Conservation (phyloP, 2,888 invertebrate species). For the Agrochola lychnidis region DNA sequence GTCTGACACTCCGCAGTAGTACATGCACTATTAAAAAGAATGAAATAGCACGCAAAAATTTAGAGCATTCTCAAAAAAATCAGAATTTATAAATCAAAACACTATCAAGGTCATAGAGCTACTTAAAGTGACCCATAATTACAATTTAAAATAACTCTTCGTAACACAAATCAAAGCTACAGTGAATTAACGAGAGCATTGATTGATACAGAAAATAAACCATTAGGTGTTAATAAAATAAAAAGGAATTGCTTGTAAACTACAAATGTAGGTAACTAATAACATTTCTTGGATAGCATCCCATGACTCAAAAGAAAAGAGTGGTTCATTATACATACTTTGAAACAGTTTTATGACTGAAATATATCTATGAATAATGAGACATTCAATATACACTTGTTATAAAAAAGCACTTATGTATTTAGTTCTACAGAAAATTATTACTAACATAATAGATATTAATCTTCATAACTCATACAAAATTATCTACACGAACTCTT, state of each 20-base stretch:
- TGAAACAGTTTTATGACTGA: constrained; percentile 18
- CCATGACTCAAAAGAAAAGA: constrained; percentile 20
- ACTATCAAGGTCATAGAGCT: constrained; percentile 46
- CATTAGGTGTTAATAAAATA: constrained; percentile 42
- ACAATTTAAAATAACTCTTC: constrained; percentile 31
- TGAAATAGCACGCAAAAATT: constrained; percentile 11
- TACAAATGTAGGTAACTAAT: constrained; percentile 34
- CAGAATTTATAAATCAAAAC: constrained; percentile 24
- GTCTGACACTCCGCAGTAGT: constrained; percentile 17
- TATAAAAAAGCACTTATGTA: constrained; percentile 18
- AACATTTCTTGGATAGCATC: constrained; percentile 13
- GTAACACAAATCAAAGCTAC: constrained; percentile 30
- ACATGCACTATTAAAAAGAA: constrained; percentile 16
- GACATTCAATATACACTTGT: constrained; percentile 18
- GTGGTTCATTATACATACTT: constrained; percentile 7
- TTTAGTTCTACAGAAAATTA: constrained; percentile 15
- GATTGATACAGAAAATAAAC: constrained; percentile 46
- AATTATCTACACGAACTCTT: constrained; percentile 30
- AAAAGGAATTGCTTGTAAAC: constrained; percentile 40
- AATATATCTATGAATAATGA: constrained; percentile 40
- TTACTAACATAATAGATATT: constrained; percentile 10
- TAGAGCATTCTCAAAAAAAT: constrained; percentile 24
- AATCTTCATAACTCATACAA: constrained; percentile 20
- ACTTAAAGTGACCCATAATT: constrained; percentile 52
- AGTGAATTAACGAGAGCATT: constrained; percentile 25